Conservation (phyloP, 2,113 vertebrate genomes). For the Motacilla tschutschensis region DNA sequence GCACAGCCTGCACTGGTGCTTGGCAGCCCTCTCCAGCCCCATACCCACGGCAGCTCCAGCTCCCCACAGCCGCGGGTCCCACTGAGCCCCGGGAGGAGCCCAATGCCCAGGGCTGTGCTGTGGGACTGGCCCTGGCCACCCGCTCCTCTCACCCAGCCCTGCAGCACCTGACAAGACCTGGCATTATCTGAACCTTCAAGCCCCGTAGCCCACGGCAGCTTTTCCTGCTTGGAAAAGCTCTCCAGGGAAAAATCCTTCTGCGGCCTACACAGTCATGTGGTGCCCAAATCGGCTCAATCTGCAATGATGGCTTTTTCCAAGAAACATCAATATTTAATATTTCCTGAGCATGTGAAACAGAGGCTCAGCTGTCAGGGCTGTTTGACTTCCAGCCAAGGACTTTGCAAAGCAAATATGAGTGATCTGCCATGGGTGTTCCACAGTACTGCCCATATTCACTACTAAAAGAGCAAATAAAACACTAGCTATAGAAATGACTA, state of each 20-base stretch:
- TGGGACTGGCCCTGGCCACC: background rate
- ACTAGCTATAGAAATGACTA: background rate
- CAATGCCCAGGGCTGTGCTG: background rate
- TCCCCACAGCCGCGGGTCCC: background rate
- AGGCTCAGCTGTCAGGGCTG: background rate
- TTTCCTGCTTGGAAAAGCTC: background rate
- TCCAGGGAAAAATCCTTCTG: background rate
- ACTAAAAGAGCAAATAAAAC: background rate
- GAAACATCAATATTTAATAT: slow-evolving; percentile 3
- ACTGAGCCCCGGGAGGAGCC: background rate
- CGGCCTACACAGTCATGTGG: background rate
- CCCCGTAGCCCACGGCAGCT: background rate
- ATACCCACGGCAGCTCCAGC: accelerated
- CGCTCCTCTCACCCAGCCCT: accelerated
- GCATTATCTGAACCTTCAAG: background rate
- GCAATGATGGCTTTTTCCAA: background rate
- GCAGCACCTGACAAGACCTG: background rate
- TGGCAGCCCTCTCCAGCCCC: background rate
- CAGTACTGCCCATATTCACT: background rate
- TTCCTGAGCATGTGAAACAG: background rate
- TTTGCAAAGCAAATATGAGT: background rate
- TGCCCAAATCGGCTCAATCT: background rate
- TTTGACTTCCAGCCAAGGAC: slow-evolving; percentile 1
- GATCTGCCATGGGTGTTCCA: background rate
- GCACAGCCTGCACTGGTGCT: background rate